Base-by-base conservation (phyloP, 2,113 vertebrate species). In the Asarcornis scutulata region DNA sequence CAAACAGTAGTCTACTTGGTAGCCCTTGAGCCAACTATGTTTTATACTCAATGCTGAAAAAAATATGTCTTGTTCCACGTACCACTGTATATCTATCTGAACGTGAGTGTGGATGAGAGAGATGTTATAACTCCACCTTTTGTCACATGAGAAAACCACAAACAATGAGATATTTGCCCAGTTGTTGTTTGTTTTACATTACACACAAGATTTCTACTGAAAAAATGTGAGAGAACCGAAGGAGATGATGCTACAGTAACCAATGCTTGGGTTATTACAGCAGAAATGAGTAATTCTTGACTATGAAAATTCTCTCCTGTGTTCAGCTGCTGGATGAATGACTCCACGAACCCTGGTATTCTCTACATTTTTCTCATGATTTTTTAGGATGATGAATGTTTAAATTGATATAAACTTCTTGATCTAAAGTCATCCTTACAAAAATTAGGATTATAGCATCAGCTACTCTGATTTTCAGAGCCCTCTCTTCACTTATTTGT, bases 61-160 rank as follows among this genome's bases (percentile, higher is more conserved):
- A 62, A 14, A 13, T 13, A 16, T 1, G 3, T 1, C 5, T 78
- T 36, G 13, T 29, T n/a, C 52, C 27, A n/a, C 2, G 40, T 40
- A 31, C 11, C 2, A 44, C 2, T 48, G 74, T 2, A 38, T 29
- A 38, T 29, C 14, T 86, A 23, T 68, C 40, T 40, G 15, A 66
- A 62, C 2, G 9, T 11, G 32, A 88, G 63, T 17, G 36, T 55
- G 31, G 88, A 71, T 20, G 18, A 68, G 27, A 16, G 13, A 85
- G 23, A 34, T 34, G 9, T 9, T 74, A 26, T 5, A 26, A 11
- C 8, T 84, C 62, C n/a, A 52, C 15, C 14, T 81, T 58, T 20
- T 11, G 31, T 32, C 48, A 60, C 4, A 64, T 4, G 22, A 52
- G 63, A 85, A 74, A 71, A 58, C 17, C 26, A 25, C 12, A 18